Percentiles rank a stretch among this genome's conserved stretches.
phyloP scores from a whole-genome alignment of 2,888 invertebrate genomes.

The Lasioglossum zephyrum region DNA sequence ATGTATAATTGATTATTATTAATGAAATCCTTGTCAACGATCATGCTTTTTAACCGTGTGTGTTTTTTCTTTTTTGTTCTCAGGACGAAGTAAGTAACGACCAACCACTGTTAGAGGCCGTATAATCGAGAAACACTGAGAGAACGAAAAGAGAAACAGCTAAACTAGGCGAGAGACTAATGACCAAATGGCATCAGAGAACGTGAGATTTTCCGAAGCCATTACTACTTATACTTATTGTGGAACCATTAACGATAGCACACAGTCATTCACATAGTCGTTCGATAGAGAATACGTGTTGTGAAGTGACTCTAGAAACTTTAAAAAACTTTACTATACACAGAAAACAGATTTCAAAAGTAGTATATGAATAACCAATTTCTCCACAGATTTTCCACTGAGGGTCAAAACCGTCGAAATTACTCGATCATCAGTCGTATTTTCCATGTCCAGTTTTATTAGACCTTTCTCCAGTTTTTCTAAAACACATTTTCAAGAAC shows the following conservation, averaged over 20 bases:
- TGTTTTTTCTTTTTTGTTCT: conserved; percentile 82
- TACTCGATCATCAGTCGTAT: not conserved
- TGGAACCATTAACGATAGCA: conserved; percentile 14
- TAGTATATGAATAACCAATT: not conserved
- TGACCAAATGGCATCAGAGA: conserved; percentile 73
- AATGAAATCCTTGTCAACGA: conserved; percentile 61
- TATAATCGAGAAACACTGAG: conserved; percentile 39
- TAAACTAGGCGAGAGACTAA: conserved; percentile 65
- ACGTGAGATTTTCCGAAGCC: conserved; percentile 78
- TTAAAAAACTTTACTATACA: not conserved
- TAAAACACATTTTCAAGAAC: not conserved
- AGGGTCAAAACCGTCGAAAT: not conserved
- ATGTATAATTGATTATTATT: conserved; percentile 63
- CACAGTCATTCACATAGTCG: not conserved
- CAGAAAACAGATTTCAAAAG: not conserved
- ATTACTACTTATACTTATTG: conserved; percentile 51
- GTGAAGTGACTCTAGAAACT: not conserved
- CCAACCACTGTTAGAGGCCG: conserved; percentile 71
- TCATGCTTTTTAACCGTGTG: conserved; percentile 74
- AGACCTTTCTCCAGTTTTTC: not conserved
- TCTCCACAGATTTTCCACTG: not conserved
- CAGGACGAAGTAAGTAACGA: conserved; percentile 85
- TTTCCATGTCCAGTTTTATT: not conserved
- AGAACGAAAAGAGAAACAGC: conserved; percentile 25
- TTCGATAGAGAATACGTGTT: not conserved